Evolutionary conservation across 2,797 vertebrate genomes (phyloP), one percentile per base, ranked within the genome.

Genomic region (Sebastolobus alascanus): DNA sequence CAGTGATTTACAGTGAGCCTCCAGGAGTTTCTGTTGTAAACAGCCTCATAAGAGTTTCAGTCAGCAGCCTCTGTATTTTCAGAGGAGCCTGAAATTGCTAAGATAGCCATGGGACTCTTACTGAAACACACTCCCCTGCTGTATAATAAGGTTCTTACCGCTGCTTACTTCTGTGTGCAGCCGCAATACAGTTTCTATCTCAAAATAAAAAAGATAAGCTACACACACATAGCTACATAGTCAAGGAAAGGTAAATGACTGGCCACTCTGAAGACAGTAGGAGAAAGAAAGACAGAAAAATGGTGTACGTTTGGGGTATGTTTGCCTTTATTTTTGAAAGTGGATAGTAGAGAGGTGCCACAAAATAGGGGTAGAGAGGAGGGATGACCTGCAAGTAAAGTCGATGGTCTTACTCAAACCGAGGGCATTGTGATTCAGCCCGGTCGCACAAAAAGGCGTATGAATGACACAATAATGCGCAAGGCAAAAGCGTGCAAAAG

Each of bases 1-100:
- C 29, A 8, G 61, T 82, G 66, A 89, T 88, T 88, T 86, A 77
- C 75, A 66, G 16, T 13, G n/a, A 83, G 64, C 68, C 64, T 77
- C 29, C 33, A 55, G 77, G 68, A 77, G 65, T 37, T 73, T 78
- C 35, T 63, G 46, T 67, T 82, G 54, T 74, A 80, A 87, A 81
- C 73, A 52, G 27, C 54, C 78, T 73, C 37, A 65, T 69, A 75
- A 68, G 58, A 66, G 43, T 75, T 82, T 79, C 52, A 76, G 64
- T 68, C 63, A 65, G 84, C 73, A 77, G 81, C 71, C 59, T 66
- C n/a, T 6, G 14, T 80, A 9, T 77, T 75, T 87, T 37, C 58
- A 64, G 18, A 75, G 35, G 25, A 65, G 78, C 46, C 50, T 38
- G 25, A 67, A 81, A 77, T 67, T 76, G 67, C 37, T 18, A 46